Percentiles rank a stretch among this genome's conserved stretches.
Conservation (phyloP, 2,888 invertebrate species). For the Drosophila longiperda region DNA sequence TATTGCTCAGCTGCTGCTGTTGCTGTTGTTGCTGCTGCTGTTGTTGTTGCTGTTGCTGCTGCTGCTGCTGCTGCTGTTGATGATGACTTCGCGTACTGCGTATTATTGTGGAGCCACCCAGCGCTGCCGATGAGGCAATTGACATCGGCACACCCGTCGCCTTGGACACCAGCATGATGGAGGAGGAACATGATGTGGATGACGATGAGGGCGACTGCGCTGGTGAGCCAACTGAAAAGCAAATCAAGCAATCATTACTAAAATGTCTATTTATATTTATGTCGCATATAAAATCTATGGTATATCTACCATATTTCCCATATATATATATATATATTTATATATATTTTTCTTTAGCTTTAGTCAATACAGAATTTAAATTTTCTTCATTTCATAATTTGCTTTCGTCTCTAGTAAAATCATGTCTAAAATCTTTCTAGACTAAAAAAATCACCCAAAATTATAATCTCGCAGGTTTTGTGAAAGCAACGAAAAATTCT, state of each 20-base stretch:
- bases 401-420: not conserved
- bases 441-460: no score
- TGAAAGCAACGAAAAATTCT: no score
- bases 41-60: slow-evolving; percentile 28
- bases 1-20: slow-evolving; percentile 29
- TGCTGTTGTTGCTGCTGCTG: slow-evolving; percentile 4
- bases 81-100: slow-evolving; percentile 83
- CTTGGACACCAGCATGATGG: slow-evolving; percentile 81
- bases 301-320: not conserved
- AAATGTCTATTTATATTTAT: not conserved
- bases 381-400: not conserved
- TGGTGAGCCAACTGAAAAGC: slow-evolving; percentile 73
- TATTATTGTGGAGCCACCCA: slow-evolving; percentile 81
- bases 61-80: slow-evolving; percentile 66
- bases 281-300: not conserved
- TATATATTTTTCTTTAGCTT: not conserved
- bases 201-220: slow-evolving; percentile 81
- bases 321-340: not conserved
- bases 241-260: slow-evolving; percentile 9
- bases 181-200: slow-evolving; percentile 82
- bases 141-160: slow-evolving; percentile 79
- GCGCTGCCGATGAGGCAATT: slow-evolving; percentile 79
- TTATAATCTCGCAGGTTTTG: no score
- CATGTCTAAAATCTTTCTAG: not conserved
- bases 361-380: no score